These are phyloP conservation scores for Schizotus pectinicornis DNA, from an alignment of 2,888 invertebrate species.

Conservation along the genomic window DNA sequence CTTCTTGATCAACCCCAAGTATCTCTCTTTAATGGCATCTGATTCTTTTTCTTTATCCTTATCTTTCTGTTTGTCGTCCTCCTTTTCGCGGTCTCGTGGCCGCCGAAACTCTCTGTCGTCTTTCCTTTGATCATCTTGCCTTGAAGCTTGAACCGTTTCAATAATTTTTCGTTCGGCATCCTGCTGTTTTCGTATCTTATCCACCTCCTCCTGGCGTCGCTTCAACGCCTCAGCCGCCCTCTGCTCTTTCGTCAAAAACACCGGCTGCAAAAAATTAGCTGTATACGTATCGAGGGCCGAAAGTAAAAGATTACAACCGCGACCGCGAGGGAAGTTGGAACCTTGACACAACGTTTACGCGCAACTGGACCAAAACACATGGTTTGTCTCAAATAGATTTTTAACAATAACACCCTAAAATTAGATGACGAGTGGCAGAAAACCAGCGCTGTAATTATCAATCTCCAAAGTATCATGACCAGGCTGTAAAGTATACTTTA, in stretches of 20 bases:
- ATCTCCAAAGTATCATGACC: no score
- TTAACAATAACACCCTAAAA: no score
- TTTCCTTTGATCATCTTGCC: conserved; percentile 48
- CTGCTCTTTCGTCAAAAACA: conserved; percentile 96
- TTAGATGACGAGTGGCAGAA: no score
- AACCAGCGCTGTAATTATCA: no score
- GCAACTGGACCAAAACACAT: no score
- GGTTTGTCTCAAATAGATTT: no score
- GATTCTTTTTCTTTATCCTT: conserved; percentile 92
- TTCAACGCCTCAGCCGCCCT: conserved; percentile 88
- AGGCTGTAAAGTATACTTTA: no score
- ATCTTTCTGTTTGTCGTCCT: conserved; percentile 65
- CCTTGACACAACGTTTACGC: no score
- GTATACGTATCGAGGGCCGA: no score
- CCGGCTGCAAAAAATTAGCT: conserved; percentile 68
- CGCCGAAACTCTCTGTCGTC: conserved; percentile 55
- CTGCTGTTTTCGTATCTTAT: conserved; percentile 74
- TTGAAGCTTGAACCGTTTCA: conserved; percentile 46
- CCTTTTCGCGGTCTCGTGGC: conserved; percentile 59
- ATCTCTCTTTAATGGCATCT: conserved; percentile 95
- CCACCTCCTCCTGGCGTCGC: conserved; percentile 87
- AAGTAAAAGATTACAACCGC: no score
- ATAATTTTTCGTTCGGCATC: conserved; percentile 66
- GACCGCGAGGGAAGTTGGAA: no score
- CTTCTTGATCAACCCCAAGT: conserved; percentile 91